Evolutionary conservation across 2,888 invertebrate species (phyloP).

Genomic region (Mesorhabditis spiculigera): DNA sequence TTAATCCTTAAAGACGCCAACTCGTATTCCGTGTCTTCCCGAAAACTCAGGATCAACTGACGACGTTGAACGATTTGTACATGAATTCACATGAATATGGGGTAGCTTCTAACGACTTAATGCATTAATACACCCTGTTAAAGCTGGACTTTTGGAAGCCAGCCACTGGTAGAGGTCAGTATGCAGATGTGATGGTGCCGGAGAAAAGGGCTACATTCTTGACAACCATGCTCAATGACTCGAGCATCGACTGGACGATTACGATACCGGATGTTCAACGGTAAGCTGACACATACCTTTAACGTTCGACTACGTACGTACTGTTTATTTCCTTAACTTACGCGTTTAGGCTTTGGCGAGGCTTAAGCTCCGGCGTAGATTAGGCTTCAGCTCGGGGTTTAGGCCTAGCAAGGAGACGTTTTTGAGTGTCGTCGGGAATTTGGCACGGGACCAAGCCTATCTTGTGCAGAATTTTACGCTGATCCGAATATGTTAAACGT

Average conservation of each 20-base stretch:
- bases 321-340: no score
- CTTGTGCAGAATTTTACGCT: no score
- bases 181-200: constrained; percentile 71
- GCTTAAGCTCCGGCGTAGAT: no score
- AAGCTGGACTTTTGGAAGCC: constrained; percentile 58
- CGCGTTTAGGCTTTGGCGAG: no score
- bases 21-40: constrained; percentile 30
- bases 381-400: no score
- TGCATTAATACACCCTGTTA: constrained; percentile 7
- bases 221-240: constrained; percentile 65
- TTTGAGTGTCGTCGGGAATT: no score
- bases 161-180: constrained; percentile 44
- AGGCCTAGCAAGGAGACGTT: no score
- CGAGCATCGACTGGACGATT: constrained; percentile 23
- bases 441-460: no score
- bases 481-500: no score
- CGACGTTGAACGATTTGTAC: constrained; percentile 38
- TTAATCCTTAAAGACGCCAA: neutral
- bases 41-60: constrained; percentile 31
- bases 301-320: neutral
- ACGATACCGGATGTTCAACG: constrained; percentile 68
- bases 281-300: constrained; percentile 20
- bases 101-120: constrained; percentile 10
- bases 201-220: constrained; percentile 66
- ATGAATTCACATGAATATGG: constrained; percentile 28